Evolutionary conservation across 2,113 vertebrate genomes (phyloP).

Genomic region (Chloebia gouldiae): DNA sequence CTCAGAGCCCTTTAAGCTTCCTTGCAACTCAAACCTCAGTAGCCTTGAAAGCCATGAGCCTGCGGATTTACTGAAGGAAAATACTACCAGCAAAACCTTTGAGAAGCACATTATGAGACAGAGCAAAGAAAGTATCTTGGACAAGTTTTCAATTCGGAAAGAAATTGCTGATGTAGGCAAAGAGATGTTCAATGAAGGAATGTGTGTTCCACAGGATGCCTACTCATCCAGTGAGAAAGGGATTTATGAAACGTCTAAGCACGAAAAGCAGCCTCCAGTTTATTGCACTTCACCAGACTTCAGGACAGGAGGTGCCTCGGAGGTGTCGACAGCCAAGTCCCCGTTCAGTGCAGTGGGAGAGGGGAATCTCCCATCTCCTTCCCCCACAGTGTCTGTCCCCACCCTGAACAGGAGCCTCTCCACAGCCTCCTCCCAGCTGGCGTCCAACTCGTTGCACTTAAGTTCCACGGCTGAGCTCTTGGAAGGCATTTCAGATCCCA

Average conservation of each 20-base stretch:
- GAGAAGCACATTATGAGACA: constrained; percentile 73
- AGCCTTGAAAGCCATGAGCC: constrained; percentile 67
- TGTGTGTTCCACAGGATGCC: constrained; percentile 63
- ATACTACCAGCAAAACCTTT: constrained; percentile 59
- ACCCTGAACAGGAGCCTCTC: constrained; percentile 72
- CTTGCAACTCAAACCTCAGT: constrained; percentile 57
- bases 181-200: constrained; percentile 68
- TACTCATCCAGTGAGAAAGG: constrained; percentile 67
- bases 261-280: constrained; percentile 75
- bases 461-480: constrained; percentile 68
- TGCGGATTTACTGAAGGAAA: constrained; percentile 69
- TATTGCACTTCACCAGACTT: constrained; percentile 84
- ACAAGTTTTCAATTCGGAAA: constrained; percentile 74
- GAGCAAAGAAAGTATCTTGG: constrained; percentile 72
- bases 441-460: constrained; percentile 65
- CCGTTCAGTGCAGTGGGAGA: constrained; percentile 78
- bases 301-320: constrained; percentile 76
- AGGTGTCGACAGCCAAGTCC: constrained; percentile 74
- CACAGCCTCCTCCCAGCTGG: constrained; percentile 61
- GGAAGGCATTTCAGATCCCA: constrained; percentile 72
- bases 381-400: constrained; percentile 74
- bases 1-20: constrained; percentile 69
- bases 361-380: constrained; percentile 75
- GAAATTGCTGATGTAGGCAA: constrained; percentile 71
- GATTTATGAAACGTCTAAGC: constrained; percentile 70